Evolutionary conservation across 2,113 vertebrate species (phyloP), one percentile per base, ranked within the genome.

Genomic region (Salvelinus fontinalis): DNA sequence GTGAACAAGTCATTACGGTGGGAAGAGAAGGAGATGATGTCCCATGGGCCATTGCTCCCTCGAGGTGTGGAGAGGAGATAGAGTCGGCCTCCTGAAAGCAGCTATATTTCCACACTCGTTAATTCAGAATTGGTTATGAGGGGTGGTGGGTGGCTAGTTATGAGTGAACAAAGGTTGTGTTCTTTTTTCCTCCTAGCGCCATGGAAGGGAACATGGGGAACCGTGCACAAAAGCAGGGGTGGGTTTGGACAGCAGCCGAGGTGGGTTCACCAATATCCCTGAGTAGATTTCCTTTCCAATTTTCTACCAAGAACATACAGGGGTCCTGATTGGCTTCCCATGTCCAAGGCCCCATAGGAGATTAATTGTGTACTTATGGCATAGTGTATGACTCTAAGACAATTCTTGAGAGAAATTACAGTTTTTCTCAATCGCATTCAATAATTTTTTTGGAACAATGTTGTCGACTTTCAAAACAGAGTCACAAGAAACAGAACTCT

Each of bases 341-440:
- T 66, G 39, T 51, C 18, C 68, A 75, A 57, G 69, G 67, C 71
- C 75, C 74, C 72, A 66, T 76, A 67, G 57, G 69, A 75, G 48
- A 73, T 87, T 74, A 73, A 73, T 83, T 73, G 79, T 68, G 31
- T 54, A 54, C 70, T 62, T 44, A 75, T 64, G 48, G 70, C 9
- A 22, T 70, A 73, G 70, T 31, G 31, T 31, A 31, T 5, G 31
- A 31, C 5, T 67, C 51, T 83, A 48, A 48, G n/a, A 8, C 34
- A 73, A 77, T 75, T 79, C 51, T 75, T 76, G 26, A 29, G 24
- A 11, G 64, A 34, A 34, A 34, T 34, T 34, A 34, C 34, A 34
- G 34, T 34, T 34, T 34, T 34, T 34, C 34, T 34, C 6, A 34
- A 34, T 34, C 34, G 34, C 34, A 34, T 34, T 7, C 34, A 34